Percentiles rank a stretch among this genome's conserved stretches.
Conservation (phyloP, 2,113 vertebrate genomes). For the Tupaia chinensis region DNA sequence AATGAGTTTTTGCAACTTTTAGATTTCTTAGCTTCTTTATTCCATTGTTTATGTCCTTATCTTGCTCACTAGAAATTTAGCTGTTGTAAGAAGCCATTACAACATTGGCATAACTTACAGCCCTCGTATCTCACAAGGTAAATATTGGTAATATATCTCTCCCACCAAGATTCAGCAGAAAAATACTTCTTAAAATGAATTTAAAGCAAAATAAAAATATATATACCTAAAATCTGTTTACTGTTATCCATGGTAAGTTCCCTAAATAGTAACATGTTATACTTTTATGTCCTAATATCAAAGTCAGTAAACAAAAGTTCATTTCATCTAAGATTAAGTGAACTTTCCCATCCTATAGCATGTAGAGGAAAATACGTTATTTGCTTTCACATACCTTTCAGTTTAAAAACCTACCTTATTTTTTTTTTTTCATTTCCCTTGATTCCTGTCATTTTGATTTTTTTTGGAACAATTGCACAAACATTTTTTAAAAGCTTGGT, state of each 20-base stretch:
- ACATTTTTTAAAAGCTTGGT: background rate
- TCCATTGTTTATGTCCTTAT: background rate
- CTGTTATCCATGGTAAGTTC: background rate
- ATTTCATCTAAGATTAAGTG: constrained; percentile 7
- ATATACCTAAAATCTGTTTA: background rate
- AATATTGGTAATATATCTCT: background rate
- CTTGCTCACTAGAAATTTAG: background rate
- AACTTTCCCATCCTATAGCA: background rate
- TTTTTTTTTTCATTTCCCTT: background rate
- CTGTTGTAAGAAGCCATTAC: background rate
- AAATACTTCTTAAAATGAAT: constrained; percentile 33
- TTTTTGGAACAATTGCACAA: background rate
- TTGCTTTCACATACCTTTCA: background rate
- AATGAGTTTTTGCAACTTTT: background rate
- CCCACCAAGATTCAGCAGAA: background rate
- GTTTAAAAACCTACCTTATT: background rate
- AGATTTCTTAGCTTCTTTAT: background rate
- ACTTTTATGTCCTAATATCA: background rate
- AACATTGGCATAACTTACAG: background rate
- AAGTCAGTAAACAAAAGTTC: constrained; percentile 13
- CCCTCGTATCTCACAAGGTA: background rate
- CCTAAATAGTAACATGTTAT: background rate
- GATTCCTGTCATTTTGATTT: background rate
- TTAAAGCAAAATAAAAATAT: background rate
- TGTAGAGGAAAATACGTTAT: background rate